Percentiles rank a stretch among this genome's conserved stretches.
Conservation (phyloP, 2,113 vertebrate genomes). For the Excalfactoria chinensis region DNA sequence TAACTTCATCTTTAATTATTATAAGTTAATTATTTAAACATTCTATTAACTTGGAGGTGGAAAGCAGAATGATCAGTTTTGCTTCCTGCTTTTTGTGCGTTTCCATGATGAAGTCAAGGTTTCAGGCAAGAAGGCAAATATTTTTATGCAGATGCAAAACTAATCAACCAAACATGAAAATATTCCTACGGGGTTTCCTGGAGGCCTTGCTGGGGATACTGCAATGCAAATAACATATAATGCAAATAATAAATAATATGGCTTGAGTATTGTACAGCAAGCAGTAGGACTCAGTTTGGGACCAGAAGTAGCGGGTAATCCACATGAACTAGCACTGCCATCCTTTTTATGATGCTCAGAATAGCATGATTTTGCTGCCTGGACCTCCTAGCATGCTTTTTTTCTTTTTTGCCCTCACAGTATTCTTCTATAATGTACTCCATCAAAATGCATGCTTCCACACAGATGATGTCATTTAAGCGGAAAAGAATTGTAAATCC, state of each 20-base stretch:
- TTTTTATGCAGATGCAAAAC: constrained; percentile 65
- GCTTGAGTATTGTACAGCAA: not conserved
- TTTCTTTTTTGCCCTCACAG: not conserved
- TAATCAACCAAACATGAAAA: constrained; percentile 56
- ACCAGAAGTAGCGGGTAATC: not conserved
- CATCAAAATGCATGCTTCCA: constrained; percentile 25
- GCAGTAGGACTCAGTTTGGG: not conserved
- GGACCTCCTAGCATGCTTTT: not conserved
- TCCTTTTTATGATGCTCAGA: not conserved
- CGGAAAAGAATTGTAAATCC: constrained; percentile 27
- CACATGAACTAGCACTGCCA: not conserved
- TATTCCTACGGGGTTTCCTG: not conserved
- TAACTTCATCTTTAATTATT: not conserved
- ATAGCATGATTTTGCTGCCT: not conserved
- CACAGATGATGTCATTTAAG: constrained; percentile 35
- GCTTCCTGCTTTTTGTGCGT: not conserved
- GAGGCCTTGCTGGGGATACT: constrained; percentile 31
- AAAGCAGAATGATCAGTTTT: constrained; percentile 18
- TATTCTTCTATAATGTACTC: not conserved
- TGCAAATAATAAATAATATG: constrained; percentile 1
- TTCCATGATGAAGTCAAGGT: not conserved
- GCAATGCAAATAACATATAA: not conserved
- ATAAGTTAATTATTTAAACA: not conserved
- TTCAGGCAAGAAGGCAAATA: constrained; percentile 45
- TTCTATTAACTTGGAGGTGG: not conserved